Conservation (phyloP, 2,113 vertebrate species). For the Leptobrachium ailaonicum region DNA sequence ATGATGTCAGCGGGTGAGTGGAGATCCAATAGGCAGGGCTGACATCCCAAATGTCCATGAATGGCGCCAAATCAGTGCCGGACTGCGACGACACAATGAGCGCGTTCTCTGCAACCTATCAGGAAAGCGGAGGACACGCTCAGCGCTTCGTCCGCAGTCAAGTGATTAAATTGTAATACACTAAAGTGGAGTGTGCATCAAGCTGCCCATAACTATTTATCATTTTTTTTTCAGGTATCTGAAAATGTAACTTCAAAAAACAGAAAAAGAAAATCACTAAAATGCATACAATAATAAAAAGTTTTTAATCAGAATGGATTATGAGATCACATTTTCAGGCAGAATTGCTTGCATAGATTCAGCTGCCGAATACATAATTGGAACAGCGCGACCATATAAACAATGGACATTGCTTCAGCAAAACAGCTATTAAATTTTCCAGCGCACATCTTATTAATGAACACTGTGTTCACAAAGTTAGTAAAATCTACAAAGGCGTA, state of each 20-base stretch:
- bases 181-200: neutral
- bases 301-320: constrained; percentile 32
- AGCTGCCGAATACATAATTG: constrained; percentile 29
- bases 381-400: constrained; percentile 25
- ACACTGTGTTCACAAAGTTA: constrained; percentile 29
- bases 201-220: neutral
- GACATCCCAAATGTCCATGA: too few species aligned
- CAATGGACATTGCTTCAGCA: constrained; percentile 25
- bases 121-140: too few species aligned
- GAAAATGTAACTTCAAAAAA: constrained; percentile 5
- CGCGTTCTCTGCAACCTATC: too few species aligned
- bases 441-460: constrained; percentile 34
- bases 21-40: too few species aligned
- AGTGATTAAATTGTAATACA: neutral
- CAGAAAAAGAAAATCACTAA: constrained; percentile 1
- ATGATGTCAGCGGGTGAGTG: too few species aligned
- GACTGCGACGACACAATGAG: too few species aligned
- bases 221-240: neutral
- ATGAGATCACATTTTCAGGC: constrained; percentile 26
- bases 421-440: constrained; percentile 26
- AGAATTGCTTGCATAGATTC: constrained; percentile 23
- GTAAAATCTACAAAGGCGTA: constrained; percentile 12
- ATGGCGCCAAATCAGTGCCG: too few species aligned
- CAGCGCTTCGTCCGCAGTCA: neutral
- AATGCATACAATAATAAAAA: neutral